Evolutionary conservation across 2,113 vertebrate species (phyloP), one percentile per base, ranked within the genome.

Genomic region (Lasiurus cinereus): DNA sequence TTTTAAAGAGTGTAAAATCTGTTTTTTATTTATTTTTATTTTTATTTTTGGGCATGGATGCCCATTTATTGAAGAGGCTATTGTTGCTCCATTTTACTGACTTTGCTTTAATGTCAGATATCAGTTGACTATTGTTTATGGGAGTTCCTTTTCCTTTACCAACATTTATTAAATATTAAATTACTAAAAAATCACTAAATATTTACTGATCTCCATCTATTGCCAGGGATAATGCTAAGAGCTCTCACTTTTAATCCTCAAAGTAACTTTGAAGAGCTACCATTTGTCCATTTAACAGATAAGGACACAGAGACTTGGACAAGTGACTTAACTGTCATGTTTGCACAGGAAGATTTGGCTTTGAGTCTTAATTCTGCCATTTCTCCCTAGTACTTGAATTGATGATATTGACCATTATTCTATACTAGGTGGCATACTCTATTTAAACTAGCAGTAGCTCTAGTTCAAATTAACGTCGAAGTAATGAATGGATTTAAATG

Each of bases 81-180:
- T 66, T 46, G 43, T 94, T 79, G 73, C 31, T 94, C 46, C 54
- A 33, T 86, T 79, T 15, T 64, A 64, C 50, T 66, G 2, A 64
- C 46, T 80, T 79, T 82, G 22, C 36, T 73, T 13, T 67, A 72
- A 10, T 80, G 67, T 87, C 56, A 80, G 67, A 54, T 50, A 31
- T 48, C 83, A 73, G 14, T 52, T 85, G 22, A 33, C n/a, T 36
- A 2, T 36, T 36, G 15, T 86, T 66, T 66, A 33, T 31, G 18
- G 43, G 29, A 6, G 27, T 86, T 88, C 46, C 19, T 67, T 88
- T 94, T 80, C 62, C 21, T 69, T 85, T 93, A 80, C 83, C 74
- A 56, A 59, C 3, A 70, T 54, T 43, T 54, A 74, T 27, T 67
- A 29, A 76, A 77, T 89, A 74, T 52, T 78, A 59, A 83, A 67